These are phyloP conservation scores for Morphnarchus princeps DNA, from an alignment of 2,113 vertebrate genomes.

Conservation along the genomic window DNA sequence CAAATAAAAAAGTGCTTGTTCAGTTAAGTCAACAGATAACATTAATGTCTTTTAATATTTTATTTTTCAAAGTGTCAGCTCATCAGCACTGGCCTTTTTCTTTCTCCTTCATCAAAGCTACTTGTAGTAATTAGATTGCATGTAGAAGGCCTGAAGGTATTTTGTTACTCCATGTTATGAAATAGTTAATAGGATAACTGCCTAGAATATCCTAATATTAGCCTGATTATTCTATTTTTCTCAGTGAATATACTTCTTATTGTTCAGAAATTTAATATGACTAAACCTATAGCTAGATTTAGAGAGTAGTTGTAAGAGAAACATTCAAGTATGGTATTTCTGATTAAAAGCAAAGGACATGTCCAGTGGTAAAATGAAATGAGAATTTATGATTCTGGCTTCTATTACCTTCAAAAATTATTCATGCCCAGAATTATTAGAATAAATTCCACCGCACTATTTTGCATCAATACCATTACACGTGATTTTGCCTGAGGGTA, in stretches of 20 bases:
- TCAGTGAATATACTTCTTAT: neutral
- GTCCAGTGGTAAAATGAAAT: conserved; percentile 20
- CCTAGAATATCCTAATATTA: neutral
- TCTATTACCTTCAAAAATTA: conserved; percentile 32
- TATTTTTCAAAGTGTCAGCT: neutral
- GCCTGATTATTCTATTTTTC: neutral
- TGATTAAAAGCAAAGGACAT: neutral
- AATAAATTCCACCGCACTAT: conserved; percentile 38
- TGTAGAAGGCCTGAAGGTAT: neutral
- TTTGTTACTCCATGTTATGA: neutral
- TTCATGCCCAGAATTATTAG: conserved; percentile 42
- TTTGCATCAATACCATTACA: conserved; percentile 48
- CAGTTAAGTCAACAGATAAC: neutral
- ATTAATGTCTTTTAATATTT: neutral
- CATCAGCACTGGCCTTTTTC: neutral
- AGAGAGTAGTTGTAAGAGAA: neutral
- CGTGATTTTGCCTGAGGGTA: conserved; percentile 50
- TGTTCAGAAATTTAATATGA: neutral
- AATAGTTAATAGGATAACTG: neutral
- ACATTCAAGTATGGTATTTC: neutral
- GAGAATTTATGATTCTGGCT: conserved; percentile 8
- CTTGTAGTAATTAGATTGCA: neutral
- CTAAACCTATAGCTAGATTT: neutral
- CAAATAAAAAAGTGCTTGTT: neutral
- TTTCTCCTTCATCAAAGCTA: neutral